These are phyloP conservation scores for Osmerus eperlanus DNA, from an alignment of 2,113 vertebrate species.

Conservation along the genomic window DNA sequence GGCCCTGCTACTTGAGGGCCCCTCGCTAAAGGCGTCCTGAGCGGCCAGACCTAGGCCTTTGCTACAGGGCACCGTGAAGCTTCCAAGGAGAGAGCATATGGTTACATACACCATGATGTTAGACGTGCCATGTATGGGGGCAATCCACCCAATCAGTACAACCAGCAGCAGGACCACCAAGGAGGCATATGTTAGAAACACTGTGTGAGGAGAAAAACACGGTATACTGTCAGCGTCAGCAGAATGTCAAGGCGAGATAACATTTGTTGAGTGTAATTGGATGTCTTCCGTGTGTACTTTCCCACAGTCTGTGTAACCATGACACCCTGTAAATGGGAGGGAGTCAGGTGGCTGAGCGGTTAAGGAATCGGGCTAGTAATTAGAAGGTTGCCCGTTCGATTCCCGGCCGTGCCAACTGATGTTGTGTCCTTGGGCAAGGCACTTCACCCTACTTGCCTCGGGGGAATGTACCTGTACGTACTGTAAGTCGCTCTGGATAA, in stretches of 20 bases:
- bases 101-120: conserved; percentile 94
- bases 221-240: neutral
- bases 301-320: neutral
- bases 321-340: too few relatives aligned
- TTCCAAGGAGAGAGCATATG: conserved; percentile 94
- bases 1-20: conserved; percentile 72
- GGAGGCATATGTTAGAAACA: conserved; percentile 82
- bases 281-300: too few relatives aligned
- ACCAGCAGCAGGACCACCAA: conserved; percentile 84
- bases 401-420: too few relatives aligned
- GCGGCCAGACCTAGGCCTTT: conserved; percentile 92
- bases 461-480: too few relatives aligned
- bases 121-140: conserved; percentile 83
- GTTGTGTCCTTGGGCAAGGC: too few relatives aligned
- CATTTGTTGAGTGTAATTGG: neutral
- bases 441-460: too few relatives aligned
- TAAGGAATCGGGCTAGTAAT: too few relatives aligned
- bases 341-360: too few relatives aligned
- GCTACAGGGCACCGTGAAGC: conserved; percentile 93
- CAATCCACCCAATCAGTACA: conserved; percentile 85
- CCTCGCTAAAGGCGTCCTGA: conserved; percentile 79
- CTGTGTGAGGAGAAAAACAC: conserved; percentile 68
- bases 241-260: neutral
- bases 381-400: too few relatives aligned
- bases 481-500: too few relatives aligned